These are phyloP conservation scores for Crossaster papposus DNA, from an alignment of 53 echinoderm and acorn worm species.

Conservation along the genomic window DNA sequence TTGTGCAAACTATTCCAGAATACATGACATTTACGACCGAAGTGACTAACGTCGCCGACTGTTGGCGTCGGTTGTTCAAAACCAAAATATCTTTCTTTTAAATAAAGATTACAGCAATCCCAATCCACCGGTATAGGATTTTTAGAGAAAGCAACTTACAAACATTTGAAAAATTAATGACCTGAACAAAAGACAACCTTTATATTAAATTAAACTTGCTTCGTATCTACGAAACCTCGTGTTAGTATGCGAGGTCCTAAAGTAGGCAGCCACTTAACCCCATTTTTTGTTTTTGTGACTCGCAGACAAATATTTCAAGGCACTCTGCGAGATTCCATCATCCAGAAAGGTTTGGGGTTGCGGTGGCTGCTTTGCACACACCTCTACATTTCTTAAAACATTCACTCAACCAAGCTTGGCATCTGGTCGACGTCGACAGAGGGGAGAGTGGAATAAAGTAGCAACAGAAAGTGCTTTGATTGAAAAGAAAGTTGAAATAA, in stretches of 20 bases:
- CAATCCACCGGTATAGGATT: too few species aligned
- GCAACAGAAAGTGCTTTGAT: conserved; percentile 38
- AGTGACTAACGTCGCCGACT: too few species aligned
- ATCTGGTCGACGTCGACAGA: conserved; percentile 34
- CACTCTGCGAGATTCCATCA: conserved; percentile 25
- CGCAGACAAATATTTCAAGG: background rate
- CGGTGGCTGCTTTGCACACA: background rate
- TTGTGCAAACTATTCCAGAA: too few species aligned
- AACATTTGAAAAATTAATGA: too few species aligned
- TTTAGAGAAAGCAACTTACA: too few species aligned
- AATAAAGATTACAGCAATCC: too few species aligned
- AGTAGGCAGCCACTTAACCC: background rate
- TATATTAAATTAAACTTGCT: too few species aligned
- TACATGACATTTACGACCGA: too few species aligned
- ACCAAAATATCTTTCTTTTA: too few species aligned
- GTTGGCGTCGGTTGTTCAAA: too few species aligned
- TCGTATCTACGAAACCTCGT: background rate
- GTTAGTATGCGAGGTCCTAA: background rate
- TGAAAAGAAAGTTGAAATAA: conserved; percentile 44
- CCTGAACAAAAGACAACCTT: too few species aligned
- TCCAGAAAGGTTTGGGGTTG: background rate
- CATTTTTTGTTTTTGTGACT: background rate
- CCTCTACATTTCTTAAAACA: background rate
- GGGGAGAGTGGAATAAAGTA: conserved; percentile 5
- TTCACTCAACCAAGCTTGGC: conserved; percentile 21